Percentiles rank a stretch among this genome's conserved stretches.
Conservation (phyloP, 1,140 invertebrate genomes). For the Euborellia annulipes region DNA sequence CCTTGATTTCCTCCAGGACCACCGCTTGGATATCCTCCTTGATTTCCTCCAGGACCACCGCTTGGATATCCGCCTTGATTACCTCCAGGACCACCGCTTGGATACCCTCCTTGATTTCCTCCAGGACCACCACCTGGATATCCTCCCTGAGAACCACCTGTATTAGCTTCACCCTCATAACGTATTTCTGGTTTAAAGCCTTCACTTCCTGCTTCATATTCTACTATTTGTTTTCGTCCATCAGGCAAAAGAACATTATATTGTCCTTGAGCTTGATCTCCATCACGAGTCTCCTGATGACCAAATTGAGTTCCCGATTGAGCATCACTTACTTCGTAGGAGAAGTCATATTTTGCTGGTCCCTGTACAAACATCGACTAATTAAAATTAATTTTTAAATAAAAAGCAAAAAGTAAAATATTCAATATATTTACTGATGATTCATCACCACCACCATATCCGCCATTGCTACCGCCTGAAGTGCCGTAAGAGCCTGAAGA, state of each 20-base stretch:
- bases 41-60: too few species aligned
- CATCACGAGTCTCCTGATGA: constrained; percentile 63
- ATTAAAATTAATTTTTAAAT: not conserved
- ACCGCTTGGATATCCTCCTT: not conserved
- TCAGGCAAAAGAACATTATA: constrained; percentile 75
- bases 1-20: not conserved
- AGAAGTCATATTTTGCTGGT: constrained; percentile 72
- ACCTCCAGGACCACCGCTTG: constrained; percentile 12
- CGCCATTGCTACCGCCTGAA: too few species aligned
- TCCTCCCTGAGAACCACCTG: not conserved
- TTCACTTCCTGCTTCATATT: constrained; percentile 63
- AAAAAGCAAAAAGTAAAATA: too few species aligned
- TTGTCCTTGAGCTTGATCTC: constrained; percentile 58
- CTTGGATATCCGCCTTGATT: not conserved
- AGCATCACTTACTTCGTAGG: constrained; percentile 63
- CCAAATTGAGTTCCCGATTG: constrained; percentile 62
- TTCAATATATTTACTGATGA: too few species aligned
- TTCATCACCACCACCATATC: too few species aligned
- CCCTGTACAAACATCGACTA: constrained; percentile 34
- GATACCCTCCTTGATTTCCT: constrained; percentile 19
- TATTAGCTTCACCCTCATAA: constrained; percentile 53
- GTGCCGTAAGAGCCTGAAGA: too few species aligned
- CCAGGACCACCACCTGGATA: constrained; percentile 22
- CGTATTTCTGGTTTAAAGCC: constrained; percentile 68
- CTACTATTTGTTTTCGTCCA: constrained; percentile 68